Evolutionary conservation across 2,113 vertebrate genomes (phyloP).

Genomic region (Thermophis baileyi): DNA sequence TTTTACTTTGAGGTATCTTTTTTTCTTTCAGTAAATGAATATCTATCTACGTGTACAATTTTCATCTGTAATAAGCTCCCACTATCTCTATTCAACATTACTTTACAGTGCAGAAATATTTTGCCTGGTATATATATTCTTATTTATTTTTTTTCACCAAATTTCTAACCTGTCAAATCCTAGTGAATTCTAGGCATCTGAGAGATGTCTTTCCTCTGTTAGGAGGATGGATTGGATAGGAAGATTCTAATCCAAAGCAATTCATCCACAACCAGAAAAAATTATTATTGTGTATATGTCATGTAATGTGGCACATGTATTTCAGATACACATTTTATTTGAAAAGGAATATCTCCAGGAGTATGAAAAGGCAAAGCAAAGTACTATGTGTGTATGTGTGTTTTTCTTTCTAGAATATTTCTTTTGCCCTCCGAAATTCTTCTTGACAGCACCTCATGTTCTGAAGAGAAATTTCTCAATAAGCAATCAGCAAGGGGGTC

Average conservation of each 20-base stretch:
- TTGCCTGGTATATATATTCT: background rate
- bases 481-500: conserved; percentile 59
- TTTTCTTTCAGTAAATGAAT: background rate
- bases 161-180: background rate
- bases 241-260: background rate
- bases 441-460: conserved; percentile 51
- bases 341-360: background rate
- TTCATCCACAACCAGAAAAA: background rate
- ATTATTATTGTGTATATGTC: background rate
- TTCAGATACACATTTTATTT: background rate
- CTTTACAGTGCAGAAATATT: background rate
- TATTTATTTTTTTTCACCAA: background rate
- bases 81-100: background rate
- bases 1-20: background rate
- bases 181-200: background rate
- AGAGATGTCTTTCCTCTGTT: background rate
- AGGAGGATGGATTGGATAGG: background rate
- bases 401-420: conserved; percentile 49
- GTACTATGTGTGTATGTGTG: background rate
- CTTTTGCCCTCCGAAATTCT: conserved; percentile 41
- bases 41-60: background rate
- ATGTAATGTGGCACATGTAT: background rate
- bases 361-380: conserved; percentile 4
- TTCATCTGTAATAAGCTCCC: background rate
- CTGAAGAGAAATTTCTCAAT: conserved; percentile 54